Evolutionary conservation across 2,797 vertebrate species (phyloP), one percentile per base, ranked within the genome.

Genomic region (Peromyscus aztecus): DNA sequence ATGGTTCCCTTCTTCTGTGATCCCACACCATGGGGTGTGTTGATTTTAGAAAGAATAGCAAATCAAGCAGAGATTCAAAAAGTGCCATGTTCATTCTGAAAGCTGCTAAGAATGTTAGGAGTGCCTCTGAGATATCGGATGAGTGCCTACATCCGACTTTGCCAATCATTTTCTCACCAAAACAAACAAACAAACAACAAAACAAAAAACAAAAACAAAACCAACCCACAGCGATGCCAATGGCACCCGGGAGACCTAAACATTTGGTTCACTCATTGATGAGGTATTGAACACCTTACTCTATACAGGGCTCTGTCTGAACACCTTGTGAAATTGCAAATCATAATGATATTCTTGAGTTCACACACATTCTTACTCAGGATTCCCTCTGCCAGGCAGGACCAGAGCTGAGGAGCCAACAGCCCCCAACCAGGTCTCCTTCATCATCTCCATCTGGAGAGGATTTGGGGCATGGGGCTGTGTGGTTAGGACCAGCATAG

Each of bases 121-220:
- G 21, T 84, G 11, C 69, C 57, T 95, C 89, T 73, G 69, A 80
- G 21, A 76, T 12, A 46, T 57, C n/a, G n/a, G n/a, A n/a, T n/a
- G n/a, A n/a, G n/a, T 57, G 37, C 4, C 55, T 73, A 37, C 19
- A 52, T 65, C 65, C 76, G n/a, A 31, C 6, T 86, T 97, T 61
- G 27, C 78, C 63, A 90, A 46, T 73, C 24, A 31, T 88, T 96
- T 96, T 95, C 40, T 63, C 82, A 24, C 6, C 46, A 61, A 80
- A 43, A 27, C 59, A 34, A 81, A 49, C 59, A 34, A 81, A 49
- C 40, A 61, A 78, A 13, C 14, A 71, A 63, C 37, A 43, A 57
- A 57, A 57, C 17, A 82, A 31, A 61, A 73, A 71, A 24, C 24
- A 37, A 80, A 46, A 73, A 71, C 27, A 34, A 82, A n/a, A 73